These are phyloP conservation scores for Vidua chalybeata DNA, from an alignment of 2,113 vertebrate genomes.

Conservation along the genomic window DNA sequence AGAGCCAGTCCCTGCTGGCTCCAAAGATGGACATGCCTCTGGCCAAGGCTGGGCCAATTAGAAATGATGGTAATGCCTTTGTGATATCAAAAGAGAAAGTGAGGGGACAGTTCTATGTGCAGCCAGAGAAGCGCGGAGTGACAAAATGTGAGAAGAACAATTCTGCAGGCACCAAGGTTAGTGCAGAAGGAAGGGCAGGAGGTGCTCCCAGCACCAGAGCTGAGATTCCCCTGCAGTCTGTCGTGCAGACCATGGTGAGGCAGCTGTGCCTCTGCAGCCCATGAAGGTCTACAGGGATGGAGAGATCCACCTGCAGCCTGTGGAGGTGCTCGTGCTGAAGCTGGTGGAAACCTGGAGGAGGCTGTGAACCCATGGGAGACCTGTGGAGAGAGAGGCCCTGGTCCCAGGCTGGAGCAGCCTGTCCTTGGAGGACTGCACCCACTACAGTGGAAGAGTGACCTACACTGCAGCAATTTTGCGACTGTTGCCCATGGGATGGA, in stretches of 20 bases:
- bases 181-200: not conserved
- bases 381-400: not conserved
- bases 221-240: accelerated
- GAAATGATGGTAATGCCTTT: not conserved
- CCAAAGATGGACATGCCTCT: not conserved
- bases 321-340: not conserved
- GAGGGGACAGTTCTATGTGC: not conserved
- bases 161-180: not conserved
- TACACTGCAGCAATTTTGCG: not conserved
- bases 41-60: not conserved
- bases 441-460: not conserved
- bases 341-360: not conserved
- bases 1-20: not conserved
- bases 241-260: not conserved
- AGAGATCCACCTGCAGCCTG: not conserved
- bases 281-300: too few relatives aligned
- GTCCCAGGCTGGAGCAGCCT: not conserved
- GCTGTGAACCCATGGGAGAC: not conserved
- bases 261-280: not conserved
- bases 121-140: accelerated
- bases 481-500: not conserved
- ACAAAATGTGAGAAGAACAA: accelerated
- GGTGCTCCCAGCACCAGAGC: accelerated
- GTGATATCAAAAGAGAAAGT: not conserved
- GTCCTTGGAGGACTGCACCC: not conserved